A percentile compares a stretch with the other conserved stretches of the same genome.
phyloP scores from a whole-genome alignment of 2,888 invertebrate species.

The Hirtodrosophila alboralis region DNA sequence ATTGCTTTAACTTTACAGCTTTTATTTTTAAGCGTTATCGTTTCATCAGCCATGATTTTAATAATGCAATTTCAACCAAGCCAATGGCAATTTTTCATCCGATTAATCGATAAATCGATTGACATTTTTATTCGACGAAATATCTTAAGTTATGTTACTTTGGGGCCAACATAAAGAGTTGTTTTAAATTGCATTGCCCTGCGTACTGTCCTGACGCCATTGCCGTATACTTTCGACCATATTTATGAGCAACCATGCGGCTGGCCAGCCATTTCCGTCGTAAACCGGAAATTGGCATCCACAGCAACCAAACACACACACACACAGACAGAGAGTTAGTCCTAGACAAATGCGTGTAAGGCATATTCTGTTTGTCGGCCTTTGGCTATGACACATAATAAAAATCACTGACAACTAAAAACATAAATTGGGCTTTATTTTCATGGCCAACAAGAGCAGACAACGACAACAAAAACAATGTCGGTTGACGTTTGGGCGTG shows the following conservation, averaged over 20 bases:
- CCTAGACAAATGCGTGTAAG: constrained; percentile 15
- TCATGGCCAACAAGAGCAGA: constrained; percentile 70
- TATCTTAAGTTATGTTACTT: constrained; percentile 10
- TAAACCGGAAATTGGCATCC: constrained; percentile 70
- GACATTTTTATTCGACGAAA: constrained; percentile 6
- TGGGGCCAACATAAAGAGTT: constrained; percentile 6
- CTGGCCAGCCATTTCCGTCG: constrained; percentile 55
- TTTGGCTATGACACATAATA: constrained; percentile 76
- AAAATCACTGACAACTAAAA: constrained; percentile 78
- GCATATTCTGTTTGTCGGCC: constrained; percentile 34
- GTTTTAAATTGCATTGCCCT: constrained; percentile 60
- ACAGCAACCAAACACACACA: constrained; percentile 16
- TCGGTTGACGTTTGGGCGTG: constrained; percentile 18
- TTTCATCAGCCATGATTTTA: too few species aligned
- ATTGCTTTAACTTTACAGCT: too few species aligned
- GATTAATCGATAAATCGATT: too few species aligned
- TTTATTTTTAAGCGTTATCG: too few species aligned
- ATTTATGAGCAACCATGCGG: constrained; percentile 40
- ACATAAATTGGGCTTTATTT: constrained; percentile 77
- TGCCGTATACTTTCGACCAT: constrained; percentile 30
- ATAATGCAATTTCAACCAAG: too few species aligned
- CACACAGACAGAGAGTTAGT: constrained; percentile 16
- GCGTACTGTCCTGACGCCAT: constrained; percentile 30
- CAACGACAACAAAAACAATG: too few species aligned
- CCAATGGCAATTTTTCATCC: too few species aligned